Conservation (phyloP, 2,797 vertebrate species). For the Lithobates pipiens region DNA sequence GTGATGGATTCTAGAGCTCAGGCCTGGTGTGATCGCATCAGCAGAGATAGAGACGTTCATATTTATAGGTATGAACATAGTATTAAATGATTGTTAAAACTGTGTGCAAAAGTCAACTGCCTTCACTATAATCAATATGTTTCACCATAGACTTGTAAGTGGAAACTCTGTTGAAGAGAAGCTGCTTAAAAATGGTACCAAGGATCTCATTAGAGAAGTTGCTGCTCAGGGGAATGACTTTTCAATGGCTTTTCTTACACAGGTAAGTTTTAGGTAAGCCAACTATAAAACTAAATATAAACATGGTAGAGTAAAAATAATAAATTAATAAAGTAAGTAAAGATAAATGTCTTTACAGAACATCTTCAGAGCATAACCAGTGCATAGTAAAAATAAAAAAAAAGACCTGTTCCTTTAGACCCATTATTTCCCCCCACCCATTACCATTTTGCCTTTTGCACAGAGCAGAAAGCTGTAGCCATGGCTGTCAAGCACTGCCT, state of each 20-base stretch:
- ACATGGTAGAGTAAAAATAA: too few species aligned
- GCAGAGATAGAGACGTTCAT: constrained; percentile 93
- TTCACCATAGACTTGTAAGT: constrained; percentile 83
- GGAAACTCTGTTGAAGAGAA: constrained; percentile 95
- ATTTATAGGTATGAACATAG: constrained; percentile 86
- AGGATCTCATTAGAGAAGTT: constrained; percentile 94
- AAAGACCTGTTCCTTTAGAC: too few species aligned
- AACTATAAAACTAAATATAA: too few species aligned
- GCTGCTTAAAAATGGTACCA: constrained; percentile 91
- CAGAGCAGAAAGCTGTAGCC: too few species aligned
- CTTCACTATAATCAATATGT: neutral
- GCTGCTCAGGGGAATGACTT: constrained; percentile 94
- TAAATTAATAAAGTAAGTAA: too few species aligned
- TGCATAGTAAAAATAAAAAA: too few species aligned
- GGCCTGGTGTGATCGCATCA: constrained; percentile 93
- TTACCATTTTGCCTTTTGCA: too few species aligned
- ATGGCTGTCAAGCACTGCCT: too few species aligned
- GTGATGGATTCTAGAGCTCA: constrained; percentile 93
- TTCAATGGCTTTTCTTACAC: constrained; percentile 91
- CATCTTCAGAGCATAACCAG: too few species aligned
- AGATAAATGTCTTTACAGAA: too few species aligned
- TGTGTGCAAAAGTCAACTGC: neutral
- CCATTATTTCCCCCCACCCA: too few species aligned
- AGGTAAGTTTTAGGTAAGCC: constrained; percentile 75
- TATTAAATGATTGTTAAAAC: neutral